Evolutionary conservation across 2,888 invertebrate species (phyloP).

Genomic region (Leptinotarsa juncta): DNA sequence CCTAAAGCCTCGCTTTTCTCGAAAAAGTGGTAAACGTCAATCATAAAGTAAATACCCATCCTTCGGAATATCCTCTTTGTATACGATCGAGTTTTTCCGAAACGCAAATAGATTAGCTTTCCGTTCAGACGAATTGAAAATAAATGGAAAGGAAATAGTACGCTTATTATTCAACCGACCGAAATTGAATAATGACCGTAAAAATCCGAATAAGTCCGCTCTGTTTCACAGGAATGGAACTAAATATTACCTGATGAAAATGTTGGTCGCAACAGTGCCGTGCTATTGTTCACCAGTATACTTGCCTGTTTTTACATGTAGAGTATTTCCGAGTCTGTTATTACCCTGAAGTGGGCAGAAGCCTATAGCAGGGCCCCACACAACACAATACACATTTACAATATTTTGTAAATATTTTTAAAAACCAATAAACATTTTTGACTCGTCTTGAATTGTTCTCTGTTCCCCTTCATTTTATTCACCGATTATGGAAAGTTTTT

Average conservation of each 20-base stretch:
- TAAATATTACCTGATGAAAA: constrained; percentile 44
- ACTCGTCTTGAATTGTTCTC: too few species aligned
- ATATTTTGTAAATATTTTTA: too few species aligned
- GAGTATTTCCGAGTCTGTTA: too few species aligned
- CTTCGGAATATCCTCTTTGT: constrained; percentile 12
- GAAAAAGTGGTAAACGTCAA: constrained; percentile 16
- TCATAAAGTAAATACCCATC: constrained; percentile 15
- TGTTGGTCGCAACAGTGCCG: constrained; percentile 8
- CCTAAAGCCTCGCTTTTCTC: background rate
- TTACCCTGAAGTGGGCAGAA: too few species aligned
- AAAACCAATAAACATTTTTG: too few species aligned
- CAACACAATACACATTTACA: too few species aligned
- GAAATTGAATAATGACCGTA: constrained; percentile 47
- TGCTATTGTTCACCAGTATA: too few species aligned
- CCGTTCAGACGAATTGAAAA: constrained; percentile 44
- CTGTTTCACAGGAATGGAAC: constrained; percentile 42
- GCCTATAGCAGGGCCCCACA: too few species aligned
- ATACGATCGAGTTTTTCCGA: constrained; percentile 27
- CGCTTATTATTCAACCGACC: constrained; percentile 46
- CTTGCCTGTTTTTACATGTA: too few species aligned
- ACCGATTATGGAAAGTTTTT: too few species aligned
- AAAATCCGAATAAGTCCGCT: constrained; percentile 42
- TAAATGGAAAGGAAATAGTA: constrained; percentile 46
- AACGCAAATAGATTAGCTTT: constrained; percentile 41
- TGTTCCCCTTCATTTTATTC: too few species aligned